Evolutionary conservation across 2,888 invertebrate species (phyloP).

Genomic region (Marronus borbonicus): DNA sequence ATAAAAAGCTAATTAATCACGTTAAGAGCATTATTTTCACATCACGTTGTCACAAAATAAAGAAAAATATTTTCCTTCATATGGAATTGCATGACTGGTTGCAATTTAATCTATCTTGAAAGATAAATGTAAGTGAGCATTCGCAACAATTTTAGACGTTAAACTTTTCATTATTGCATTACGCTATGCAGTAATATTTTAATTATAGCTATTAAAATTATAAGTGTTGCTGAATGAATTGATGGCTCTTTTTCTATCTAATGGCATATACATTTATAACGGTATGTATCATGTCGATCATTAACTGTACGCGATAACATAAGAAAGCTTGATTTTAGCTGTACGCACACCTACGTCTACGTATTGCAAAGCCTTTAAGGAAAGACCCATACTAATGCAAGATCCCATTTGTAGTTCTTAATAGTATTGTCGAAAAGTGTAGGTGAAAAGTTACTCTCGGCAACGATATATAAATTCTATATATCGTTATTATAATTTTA

Average conservation of each 20-base stretch:
- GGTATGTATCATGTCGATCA: not conserved
- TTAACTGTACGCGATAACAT: not conserved
- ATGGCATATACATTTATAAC: not conserved
- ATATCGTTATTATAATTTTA: not conserved
- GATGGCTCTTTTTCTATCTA: slow-evolving; percentile 1
- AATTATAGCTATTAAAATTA: slow-evolving; percentile 5
- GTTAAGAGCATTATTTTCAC: no score
- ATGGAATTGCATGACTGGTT: no score
- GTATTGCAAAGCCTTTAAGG: not conserved
- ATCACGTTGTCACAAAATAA: no score
- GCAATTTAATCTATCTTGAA: no score
- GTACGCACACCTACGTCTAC: not conserved
- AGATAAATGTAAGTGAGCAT: no score
- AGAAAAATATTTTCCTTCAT: no score
- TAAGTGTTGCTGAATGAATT: not conserved
- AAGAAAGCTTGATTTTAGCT: not conserved
- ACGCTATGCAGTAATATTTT: not conserved
- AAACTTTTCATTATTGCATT: not conserved
- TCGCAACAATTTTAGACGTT: no score
- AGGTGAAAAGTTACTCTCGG: slow-evolving; percentile 10
- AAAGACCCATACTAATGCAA: not conserved
- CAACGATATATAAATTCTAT: not conserved
- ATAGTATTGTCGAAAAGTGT: slow-evolving; percentile 10
- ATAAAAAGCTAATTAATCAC: no score
- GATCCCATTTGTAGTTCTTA: not conserved